These are phyloP conservation scores for Hyposmocoma kahamanoa DNA, from an alignment of 1,140 invertebrate genomes.

Conservation along the genomic window DNA sequence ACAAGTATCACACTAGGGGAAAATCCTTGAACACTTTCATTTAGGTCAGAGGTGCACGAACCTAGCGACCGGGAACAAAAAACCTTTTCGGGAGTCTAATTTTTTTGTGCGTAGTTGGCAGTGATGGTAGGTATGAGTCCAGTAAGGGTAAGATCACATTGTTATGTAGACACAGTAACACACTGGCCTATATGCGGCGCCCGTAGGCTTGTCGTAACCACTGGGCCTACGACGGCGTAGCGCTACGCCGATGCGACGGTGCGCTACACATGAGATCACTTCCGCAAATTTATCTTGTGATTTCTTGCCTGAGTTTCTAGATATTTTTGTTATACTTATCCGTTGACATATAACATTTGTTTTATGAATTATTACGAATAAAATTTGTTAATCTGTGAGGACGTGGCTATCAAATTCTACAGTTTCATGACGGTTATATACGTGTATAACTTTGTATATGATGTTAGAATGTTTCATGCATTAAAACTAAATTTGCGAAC, in stretches of 20 bases:
- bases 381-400: too few relatives aligned
- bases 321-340: constrained; percentile 21
- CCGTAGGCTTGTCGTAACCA: constrained; percentile 40
- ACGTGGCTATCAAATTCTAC: too few relatives aligned
- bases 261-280: constrained; percentile 31
- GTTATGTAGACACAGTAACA: constrained; percentile 39
- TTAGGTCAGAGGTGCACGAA: constrained; percentile 58
- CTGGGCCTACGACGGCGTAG: constrained; percentile 60
- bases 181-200: constrained; percentile 55
- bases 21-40: constrained; percentile 41
- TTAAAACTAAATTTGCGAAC: too few relatives aligned
- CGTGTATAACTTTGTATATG: too few relatives aligned
- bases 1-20: constrained; percentile 50
- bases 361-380: too few relatives aligned
- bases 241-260: constrained; percentile 45
- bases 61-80: constrained; percentile 28
- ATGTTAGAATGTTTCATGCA: too few relatives aligned
- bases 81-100: too few relatives aligned
- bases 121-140: too few relatives aligned
- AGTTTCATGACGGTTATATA: too few relatives aligned
- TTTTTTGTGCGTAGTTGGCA: constrained; percentile 54
- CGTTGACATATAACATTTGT: too few relatives aligned
- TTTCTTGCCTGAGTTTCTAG: constrained; percentile 21
- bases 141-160: constrained; percentile 32
- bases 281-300: constrained; percentile 43